These are phyloP conservation scores for Tinamus major DNA, from an alignment of 2,797 vertebrate species.

Conservation along the genomic window DNA sequence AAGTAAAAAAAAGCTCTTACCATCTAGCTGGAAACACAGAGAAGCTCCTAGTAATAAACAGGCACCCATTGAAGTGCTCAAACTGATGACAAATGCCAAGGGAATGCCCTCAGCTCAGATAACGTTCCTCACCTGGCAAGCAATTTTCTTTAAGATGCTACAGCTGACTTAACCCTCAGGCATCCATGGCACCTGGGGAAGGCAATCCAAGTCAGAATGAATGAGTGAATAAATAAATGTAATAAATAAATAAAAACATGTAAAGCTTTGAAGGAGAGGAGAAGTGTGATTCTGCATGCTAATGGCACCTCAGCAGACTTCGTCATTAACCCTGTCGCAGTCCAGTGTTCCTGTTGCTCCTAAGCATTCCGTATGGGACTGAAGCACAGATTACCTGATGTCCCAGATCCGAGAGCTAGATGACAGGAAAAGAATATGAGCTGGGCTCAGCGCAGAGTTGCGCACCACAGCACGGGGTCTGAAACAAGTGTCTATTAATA, in stretches of 20 bases:
- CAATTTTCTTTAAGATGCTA: background rate
- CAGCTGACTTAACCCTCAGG: background rate
- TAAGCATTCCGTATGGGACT: background rate
- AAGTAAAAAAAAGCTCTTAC: background rate
- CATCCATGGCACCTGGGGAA: background rate
- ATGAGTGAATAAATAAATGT: background rate
- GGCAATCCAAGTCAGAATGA: background rate
- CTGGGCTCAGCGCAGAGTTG: background rate
- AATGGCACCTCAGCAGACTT: background rate
- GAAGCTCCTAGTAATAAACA: background rate
- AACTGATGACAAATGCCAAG: background rate
- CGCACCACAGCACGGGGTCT: fast-evolving
- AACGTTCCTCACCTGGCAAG: background rate
- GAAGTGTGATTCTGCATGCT: background rate
- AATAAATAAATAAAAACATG: background rate
- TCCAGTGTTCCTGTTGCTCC: background rate
- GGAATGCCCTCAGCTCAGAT: background rate
- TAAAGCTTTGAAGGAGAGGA: background rate
- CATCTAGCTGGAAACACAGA: background rate
- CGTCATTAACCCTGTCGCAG: background rate
- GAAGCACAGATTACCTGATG: background rate
- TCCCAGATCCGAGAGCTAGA: background rate
- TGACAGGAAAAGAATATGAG: fast-evolving
- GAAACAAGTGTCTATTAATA: background rate
- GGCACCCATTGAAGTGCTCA: fast-evolving